These are phyloP conservation scores for Trichoplax adhaerens DNA, from an alignment of 37 sponge, comb jelly and placozoan genomes.

Conservation along the genomic window DNA sequence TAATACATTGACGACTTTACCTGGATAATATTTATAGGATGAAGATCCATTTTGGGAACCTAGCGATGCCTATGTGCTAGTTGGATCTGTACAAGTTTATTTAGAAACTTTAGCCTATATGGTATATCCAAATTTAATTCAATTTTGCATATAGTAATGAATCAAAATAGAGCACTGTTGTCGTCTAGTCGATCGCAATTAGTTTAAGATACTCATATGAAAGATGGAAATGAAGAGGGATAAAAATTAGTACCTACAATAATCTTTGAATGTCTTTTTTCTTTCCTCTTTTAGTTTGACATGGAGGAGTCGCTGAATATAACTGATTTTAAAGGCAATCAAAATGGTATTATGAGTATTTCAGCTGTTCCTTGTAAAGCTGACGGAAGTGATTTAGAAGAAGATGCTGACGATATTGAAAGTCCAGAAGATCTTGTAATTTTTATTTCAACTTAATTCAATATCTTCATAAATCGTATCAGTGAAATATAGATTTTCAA, in stretches of 20 bases:
- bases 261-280: too few species aligned
- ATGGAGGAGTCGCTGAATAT: constrained; percentile 44
- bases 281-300: constrained; percentile 17
- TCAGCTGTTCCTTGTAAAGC: constrained; percentile 4
- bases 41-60: constrained; percentile 41
- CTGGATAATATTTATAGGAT: constrained; percentile 15
- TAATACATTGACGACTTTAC: neutral
- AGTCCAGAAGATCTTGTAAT: too few species aligned
- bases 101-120: constrained; percentile 30
- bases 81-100: constrained; percentile 46
- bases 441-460: too few species aligned
- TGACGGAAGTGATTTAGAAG: constrained; percentile 5
- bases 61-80: constrained; percentile 17
- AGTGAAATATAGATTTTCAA: too few species aligned
- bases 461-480: too few species aligned
- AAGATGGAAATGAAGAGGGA: too few species aligned
- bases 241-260: too few species aligned
- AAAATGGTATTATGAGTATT: constrained; percentile 29
- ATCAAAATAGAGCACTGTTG: too few species aligned
- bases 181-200: too few species aligned
- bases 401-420: constrained; percentile 8
- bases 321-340: constrained; percentile 38
- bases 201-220: too few species aligned
- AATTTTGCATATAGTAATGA: too few species aligned
- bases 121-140: neutral